Evolutionary conservation across 2,888 invertebrate genomes (phyloP).

Genomic region (Crioceris asparagi): DNA sequence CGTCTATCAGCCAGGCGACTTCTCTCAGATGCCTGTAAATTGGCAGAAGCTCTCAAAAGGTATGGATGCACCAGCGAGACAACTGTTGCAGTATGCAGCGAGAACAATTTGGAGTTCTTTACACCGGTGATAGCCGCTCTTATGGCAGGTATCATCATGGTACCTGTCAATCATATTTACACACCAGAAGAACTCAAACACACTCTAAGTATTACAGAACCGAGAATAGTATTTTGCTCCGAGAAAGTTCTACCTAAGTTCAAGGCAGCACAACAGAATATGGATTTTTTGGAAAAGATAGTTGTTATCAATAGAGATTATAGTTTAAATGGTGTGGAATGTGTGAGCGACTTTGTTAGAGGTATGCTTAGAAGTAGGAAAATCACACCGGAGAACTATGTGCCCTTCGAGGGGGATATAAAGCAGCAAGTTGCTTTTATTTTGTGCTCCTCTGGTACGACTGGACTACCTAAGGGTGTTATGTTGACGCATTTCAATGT

Average conservation of each 20-base stretch:
- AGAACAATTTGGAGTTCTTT: slow-evolving; percentile 26
- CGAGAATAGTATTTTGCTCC: slow-evolving; percentile 55
- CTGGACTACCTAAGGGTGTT: slow-evolving; percentile 57
- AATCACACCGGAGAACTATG: slow-evolving; percentile 8
- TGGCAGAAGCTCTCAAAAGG: slow-evolving; percentile 22
- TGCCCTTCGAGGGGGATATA: slow-evolving; percentile 17
- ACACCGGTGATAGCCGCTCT: slow-evolving; percentile 24
- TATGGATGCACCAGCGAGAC: slow-evolving; percentile 21
- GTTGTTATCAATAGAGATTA: slow-evolving; percentile 37
- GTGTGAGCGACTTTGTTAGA: slow-evolving; percentile 9
- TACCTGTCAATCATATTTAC: slow-evolving; percentile 23
- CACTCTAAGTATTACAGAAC: slow-evolving; percentile 51
- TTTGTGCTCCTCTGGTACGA: slow-evolving; percentile 59
- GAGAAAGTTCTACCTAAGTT: slow-evolving; percentile 40
- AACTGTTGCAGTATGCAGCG: slow-evolving; percentile 22
- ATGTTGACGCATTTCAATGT: slow-evolving; percentile 48
- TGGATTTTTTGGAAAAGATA: slow-evolving; percentile 38
- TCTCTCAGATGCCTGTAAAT: slow-evolving; percentile 18
- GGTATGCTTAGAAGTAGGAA: slow-evolving; percentile 6
- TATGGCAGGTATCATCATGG: slow-evolving; percentile 23
- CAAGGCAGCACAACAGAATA: slow-evolving; percentile 37
- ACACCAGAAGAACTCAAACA: slow-evolving; percentile 34
- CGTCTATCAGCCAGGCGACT: slow-evolving; percentile 19
- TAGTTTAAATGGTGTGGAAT: slow-evolving; percentile 6
- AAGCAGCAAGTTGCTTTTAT: slow-evolving; percentile 26